A percentile compares a stretch with the other conserved stretches of the same genome.
These are phyloP conservation scores for Dinothrombium tinctorium DNA, from an alignment of 1,140 invertebrate genomes.

Conservation along the genomic window DNA sequence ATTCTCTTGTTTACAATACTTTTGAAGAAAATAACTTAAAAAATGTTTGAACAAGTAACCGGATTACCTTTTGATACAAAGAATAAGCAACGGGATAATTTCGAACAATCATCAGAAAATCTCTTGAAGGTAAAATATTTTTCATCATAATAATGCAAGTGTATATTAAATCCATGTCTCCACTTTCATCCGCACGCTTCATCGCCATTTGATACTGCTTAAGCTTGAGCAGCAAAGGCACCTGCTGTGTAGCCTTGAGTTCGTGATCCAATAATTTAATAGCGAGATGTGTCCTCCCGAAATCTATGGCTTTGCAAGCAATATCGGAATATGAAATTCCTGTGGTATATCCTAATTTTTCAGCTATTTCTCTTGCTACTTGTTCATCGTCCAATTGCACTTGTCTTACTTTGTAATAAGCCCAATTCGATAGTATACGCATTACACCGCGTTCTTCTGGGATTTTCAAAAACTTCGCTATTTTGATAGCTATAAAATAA, in stretches of 20 bases:
- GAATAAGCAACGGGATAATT: conserved; percentile 60
- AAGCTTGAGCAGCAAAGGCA: conserved; percentile 58
- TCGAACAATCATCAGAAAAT: conserved; percentile 62
- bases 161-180: conserved; percentile 64
- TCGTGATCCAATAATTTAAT: conserved; percentile 78
- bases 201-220: conserved; percentile 49
- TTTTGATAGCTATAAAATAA: conserved; percentile 69
- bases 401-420: conserved; percentile 77
- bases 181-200: conserved; percentile 73
- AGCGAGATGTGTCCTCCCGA: conserved; percentile 59
- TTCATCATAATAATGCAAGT: conserved; percentile 57
- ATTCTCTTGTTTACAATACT: conserved; percentile 54
- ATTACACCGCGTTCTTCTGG: conserved; percentile 54
- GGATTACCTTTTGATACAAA: conserved; percentile 46
- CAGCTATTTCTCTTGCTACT: conserved; percentile 62
- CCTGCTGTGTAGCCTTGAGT: conserved; percentile 59
- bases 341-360: conserved; percentile 60
- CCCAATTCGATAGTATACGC: conserved; percentile 85
- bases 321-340: conserved; percentile 84
- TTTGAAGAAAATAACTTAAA: neutral
- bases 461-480: conserved; percentile 65
- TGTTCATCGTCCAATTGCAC: conserved; percentile 55
- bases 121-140: conserved; percentile 48
- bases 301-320: conserved; percentile 62
- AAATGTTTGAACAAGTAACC: conserved; percentile 1